Evolutionary conservation across 2,888 invertebrate species (phyloP).

Genomic region (Dasysyrphus albostriatus): DNA sequence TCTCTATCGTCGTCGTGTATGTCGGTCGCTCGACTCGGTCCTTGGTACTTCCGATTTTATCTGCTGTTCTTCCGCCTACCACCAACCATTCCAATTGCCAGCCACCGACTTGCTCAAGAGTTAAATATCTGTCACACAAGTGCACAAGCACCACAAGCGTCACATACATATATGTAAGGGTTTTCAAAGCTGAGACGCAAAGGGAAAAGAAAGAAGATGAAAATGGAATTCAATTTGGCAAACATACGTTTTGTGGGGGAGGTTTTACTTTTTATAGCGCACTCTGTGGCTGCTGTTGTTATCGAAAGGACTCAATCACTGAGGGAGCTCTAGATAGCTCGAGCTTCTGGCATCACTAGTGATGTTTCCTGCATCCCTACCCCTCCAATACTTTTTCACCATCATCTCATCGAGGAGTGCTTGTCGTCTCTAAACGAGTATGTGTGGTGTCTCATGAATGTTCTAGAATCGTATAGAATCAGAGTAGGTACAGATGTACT

Average conservation of each 20-base stretch:
- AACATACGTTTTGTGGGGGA: slow-evolving; percentile 68
- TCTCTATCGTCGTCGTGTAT: not conserved
- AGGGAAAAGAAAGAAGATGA: slow-evolving; percentile 30
- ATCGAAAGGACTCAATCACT: slow-evolving; percentile 75
- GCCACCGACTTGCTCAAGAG: slow-evolving; percentile 35
- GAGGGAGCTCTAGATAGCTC: not conserved
- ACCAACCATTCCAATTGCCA: not conserved
- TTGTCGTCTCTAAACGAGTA: not conserved
- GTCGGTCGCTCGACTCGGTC: not conserved
- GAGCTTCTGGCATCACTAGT: not conserved
- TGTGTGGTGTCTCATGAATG: slow-evolving; percentile 59
- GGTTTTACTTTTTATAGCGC: slow-evolving; percentile 69
- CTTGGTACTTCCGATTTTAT: slow-evolving; percentile 63
- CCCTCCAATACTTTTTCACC: not conserved
- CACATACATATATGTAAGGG: not conserved
- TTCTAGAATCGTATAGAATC: slow-evolving; percentile 20
- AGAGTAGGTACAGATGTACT: slow-evolving; percentile 63
- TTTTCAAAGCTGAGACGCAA: slow-evolving; percentile 28
- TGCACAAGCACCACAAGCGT: slow-evolving; percentile 44
- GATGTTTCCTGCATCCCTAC: not conserved
- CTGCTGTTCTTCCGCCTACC: slow-evolving; percentile 26
- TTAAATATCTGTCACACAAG: slow-evolving; percentile 62
- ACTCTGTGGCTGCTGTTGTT: slow-evolving; percentile 72
- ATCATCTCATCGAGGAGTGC: not conserved
- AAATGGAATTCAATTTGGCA: slow-evolving; percentile 75